Evolutionary conservation across 1,140 invertebrate species (phyloP).

Genomic region (Leptinotarsa undecemlineata): DNA sequence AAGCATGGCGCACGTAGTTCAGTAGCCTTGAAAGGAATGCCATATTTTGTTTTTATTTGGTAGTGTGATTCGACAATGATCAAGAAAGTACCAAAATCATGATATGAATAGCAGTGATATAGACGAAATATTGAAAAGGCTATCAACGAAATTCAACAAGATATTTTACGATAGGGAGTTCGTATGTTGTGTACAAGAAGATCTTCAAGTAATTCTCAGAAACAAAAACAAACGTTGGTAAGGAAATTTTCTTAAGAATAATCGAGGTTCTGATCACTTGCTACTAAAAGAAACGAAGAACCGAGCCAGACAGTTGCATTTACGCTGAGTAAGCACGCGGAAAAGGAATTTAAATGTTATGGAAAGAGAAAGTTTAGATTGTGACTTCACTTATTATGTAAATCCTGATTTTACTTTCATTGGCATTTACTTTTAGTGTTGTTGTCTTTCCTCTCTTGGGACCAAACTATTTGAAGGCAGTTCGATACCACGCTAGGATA

Average conservation of each 20-base stretch:
- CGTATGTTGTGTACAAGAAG: slow-evolving; percentile 45
- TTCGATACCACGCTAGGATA: slow-evolving; percentile 47
- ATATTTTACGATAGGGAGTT: slow-evolving; percentile 48
- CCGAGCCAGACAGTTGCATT: slow-evolving; percentile 11
- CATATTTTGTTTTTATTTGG: not conserved
- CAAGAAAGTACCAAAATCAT: slow-evolving; percentile 14
- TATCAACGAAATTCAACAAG: slow-evolving; percentile 47
- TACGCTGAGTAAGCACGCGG: slow-evolving; percentile 18
- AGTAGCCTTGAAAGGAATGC: not conserved
- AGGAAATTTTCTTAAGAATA: slow-evolving; percentile 24
- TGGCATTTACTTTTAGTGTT: slow-evolving; percentile 50
- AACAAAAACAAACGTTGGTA: slow-evolving; percentile 45
- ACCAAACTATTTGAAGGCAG: slow-evolving; percentile 46
- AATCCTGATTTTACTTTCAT: slow-evolving; percentile 51
- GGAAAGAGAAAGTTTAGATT: slow-evolving; percentile 45
- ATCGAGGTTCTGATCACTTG: too few species aligned
- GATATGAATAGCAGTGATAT: slow-evolving; percentile 42
- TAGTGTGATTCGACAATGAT: slow-evolving; percentile 1
- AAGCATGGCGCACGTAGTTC: not conserved
- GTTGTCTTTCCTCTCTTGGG: slow-evolving; percentile 47
- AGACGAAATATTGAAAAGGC: slow-evolving; percentile 43
- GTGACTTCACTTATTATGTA: slow-evolving; percentile 49
- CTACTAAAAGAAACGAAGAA: not conserved
- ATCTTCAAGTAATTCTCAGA: slow-evolving; percentile 41
- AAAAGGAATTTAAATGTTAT: slow-evolving; percentile 45